These are phyloP conservation scores for Thalassoma bifasciatum DNA, from an alignment of 2,113 vertebrate genomes.

Conservation along the genomic window DNA sequence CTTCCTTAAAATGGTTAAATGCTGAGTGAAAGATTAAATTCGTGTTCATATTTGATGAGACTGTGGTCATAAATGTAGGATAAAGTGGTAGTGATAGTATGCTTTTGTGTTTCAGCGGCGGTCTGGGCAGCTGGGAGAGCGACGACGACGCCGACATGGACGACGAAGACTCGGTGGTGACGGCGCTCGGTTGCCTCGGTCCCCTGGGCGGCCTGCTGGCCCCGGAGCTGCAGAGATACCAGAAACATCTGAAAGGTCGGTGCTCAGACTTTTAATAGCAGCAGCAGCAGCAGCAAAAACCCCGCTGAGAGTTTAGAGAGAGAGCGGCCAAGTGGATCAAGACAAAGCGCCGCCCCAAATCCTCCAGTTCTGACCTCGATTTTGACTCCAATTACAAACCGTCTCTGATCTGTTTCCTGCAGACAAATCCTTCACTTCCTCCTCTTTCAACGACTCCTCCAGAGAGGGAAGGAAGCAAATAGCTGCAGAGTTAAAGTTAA, in stretches of 20 bases:
- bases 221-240: conserved; percentile 94
- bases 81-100: background rate
- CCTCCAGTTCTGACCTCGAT: conserved; percentile 36
- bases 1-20: too few species aligned
- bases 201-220: conserved; percentile 93
- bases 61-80: too few species aligned
- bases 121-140: conserved; percentile 88
- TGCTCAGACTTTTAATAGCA: conserved; percentile 4
- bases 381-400: conserved; percentile 34
- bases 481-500: conserved; percentile 24
- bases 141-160: conserved; percentile 94
- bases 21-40: too few species aligned
- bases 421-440: conserved; percentile 58
- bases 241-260: conserved; percentile 94
- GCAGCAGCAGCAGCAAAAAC: background rate
- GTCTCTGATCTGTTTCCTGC: conserved; percentile 51
- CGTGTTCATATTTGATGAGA: too few species aligned
- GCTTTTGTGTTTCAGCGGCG: conserved; percentile 60
- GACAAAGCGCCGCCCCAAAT: conserved; percentile 28
- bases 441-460: conserved; percentile 23
- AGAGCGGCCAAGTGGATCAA: conserved; percentile 20
- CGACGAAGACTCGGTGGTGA: conserved; percentile 90
- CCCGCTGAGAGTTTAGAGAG: background rate
- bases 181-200: conserved; percentile 92
- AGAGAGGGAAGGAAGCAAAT: conserved; percentile 21